Conservation (phyloP, 1,140 invertebrate species). For the Heliconius nattereri region DNA sequence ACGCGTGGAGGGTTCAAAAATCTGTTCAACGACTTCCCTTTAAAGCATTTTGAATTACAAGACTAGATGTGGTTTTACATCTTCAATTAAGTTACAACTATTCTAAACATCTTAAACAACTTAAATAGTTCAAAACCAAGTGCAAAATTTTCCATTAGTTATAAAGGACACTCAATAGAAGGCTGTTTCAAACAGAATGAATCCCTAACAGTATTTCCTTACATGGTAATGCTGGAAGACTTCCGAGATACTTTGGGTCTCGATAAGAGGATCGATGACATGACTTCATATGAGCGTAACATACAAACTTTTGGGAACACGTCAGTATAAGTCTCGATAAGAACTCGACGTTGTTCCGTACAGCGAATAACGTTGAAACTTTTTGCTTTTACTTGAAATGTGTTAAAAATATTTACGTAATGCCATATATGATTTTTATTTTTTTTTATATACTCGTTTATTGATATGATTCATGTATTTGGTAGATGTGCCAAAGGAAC, state of each 20-base stretch:
- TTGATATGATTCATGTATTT: no score
- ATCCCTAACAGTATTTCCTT: neutral
- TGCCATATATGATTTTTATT: no score
- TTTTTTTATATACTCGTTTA: no score
- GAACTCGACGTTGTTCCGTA: no score
- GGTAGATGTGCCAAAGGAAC: no score
- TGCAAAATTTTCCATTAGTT: neutral
- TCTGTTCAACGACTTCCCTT: no score
- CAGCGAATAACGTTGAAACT: no score
- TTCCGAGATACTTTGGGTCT: neutral
- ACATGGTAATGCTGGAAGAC: neutral
- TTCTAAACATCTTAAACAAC: neutral
- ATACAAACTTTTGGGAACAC: neutral
- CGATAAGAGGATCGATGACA: conserved; percentile 38
- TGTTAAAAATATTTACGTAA: no score
- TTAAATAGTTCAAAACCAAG: neutral
- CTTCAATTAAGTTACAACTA: neutral
- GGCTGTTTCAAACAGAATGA: neutral
- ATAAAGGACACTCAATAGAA: neutral
- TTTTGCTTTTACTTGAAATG: no score
- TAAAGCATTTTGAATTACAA: no score
- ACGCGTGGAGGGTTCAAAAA: no score
- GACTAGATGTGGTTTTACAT: neutral
- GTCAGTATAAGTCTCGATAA: no score
- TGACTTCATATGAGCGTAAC: conserved; percentile 37